Base-by-base conservation (phyloP, 2,888 invertebrate species). In the Drosophila silvestris region DNA sequence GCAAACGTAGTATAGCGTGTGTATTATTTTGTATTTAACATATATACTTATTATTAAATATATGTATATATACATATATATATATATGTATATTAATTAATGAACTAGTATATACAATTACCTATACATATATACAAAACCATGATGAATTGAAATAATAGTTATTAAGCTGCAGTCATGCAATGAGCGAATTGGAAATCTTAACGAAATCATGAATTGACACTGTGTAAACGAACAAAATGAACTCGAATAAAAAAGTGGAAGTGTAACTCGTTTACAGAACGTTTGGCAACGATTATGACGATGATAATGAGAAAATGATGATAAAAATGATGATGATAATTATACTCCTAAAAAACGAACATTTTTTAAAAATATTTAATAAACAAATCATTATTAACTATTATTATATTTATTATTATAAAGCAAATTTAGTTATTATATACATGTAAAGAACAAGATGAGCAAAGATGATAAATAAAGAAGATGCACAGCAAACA, bases 351-450 rank as follows among this genome's bases (percentile, higher is more conserved):
- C 85, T 90, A 83, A 90, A 39, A 73, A 90, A 78, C 54, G 78
- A 80, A 87, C 64, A 89, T 90, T 90, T 90, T 90, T 87, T 86
- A 86, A 89, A 90, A 82, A 88, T 90, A 85, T 90, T 85, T 89
- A 90, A 88, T 83, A 87, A 85, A 90, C 74, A 84, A 85, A 90
- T 89, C 88, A 89, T 88, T 88, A 88, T 89, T 90, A 89, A 83
- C 81, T 86, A 90, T 84, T 85, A 87, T 83, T 84, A 85, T 90
- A 85, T 82, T 87, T 82, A 85, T 85, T 88, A 80, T 79, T 82
- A 86, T 68, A 89, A 84, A 86, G 80, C 80, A 86, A 90, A 90
- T 90, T 87, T 89, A 87, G 87, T 87, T 87, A 86, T 86, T 86
- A 89, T 83, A 82, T 74, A 81, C 77, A 70, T 88, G 87, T 87